Percentiles rank a stretch among this genome's conserved stretches.
Evolutionary conservation across 2,888 invertebrate species (phyloP).

Genomic region (Caenorhabditis sinica): DNA sequence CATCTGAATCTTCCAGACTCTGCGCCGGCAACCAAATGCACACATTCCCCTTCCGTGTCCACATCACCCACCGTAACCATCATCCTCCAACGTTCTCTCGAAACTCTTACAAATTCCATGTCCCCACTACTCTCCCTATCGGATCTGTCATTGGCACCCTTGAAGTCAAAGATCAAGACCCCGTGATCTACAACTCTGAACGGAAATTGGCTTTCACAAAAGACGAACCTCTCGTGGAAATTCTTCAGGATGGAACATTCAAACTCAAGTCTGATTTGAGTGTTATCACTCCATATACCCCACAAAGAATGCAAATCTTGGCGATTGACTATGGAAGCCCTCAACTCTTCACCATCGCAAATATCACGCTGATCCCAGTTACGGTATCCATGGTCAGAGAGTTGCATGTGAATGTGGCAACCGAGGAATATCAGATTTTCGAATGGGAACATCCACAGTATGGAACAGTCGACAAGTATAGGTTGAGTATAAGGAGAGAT

Average conservation of each 20-base stretch:
- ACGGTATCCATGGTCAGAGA: slow-evolving; percentile 80
- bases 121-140: slow-evolving; percentile 63
- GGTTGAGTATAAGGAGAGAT: slow-evolving; percentile 66
- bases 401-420: slow-evolving; percentile 81
- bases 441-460: slow-evolving; percentile 82
- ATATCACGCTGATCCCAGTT: slow-evolving; percentile 81
- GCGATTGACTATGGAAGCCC: slow-evolving; percentile 83
- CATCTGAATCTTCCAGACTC: slow-evolving; percentile 67
- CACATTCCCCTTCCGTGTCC: slow-evolving; percentile 79
- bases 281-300: slow-evolving; percentile 65
- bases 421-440: slow-evolving; percentile 81
- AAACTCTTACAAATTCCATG: slow-evolving; percentile 75
- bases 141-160: slow-evolving; percentile 57
- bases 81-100: slow-evolving; percentile 78
- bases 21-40: slow-evolving; percentile 77
- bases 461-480: slow-evolving; percentile 78
- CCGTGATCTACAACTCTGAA: slow-evolving; percentile 83
- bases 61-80: slow-evolving; percentile 80
- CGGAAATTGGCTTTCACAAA: slow-evolving; percentile 73
- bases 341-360: slow-evolving; percentile 79
- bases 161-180: slow-evolving; percentile 76
- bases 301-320: slow-evolving; percentile 71
- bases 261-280: slow-evolving; percentile 59
- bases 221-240: slow-evolving; percentile 67
- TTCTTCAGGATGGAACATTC: slow-evolving; percentile 69